phyloP scores from a whole-genome alignment of 2,113 vertebrate genomes.

The Nipponia nippon region DNA sequence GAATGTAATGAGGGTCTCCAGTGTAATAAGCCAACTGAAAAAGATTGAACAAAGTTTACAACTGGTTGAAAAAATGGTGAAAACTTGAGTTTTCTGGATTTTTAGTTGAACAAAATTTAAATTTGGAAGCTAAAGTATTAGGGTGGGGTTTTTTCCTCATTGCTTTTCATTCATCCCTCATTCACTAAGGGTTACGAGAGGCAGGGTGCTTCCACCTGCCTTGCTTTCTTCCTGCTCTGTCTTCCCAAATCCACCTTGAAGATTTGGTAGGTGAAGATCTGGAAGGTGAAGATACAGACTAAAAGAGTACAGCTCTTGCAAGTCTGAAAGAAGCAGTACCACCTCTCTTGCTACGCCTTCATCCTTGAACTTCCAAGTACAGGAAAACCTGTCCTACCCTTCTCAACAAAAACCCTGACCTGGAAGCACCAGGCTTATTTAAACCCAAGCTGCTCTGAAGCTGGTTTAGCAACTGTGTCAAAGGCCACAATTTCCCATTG shows the following conservation, averaged over 20 bases:
- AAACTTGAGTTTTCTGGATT: not conserved
- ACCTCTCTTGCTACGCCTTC: not conserved
- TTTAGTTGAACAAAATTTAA: not conserved
- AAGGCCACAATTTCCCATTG: not conserved
- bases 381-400: not conserved
- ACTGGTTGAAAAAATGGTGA: not conserved
- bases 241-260: not conserved
- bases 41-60: not conserved
- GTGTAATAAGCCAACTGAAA: not conserved
- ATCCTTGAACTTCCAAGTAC: not conserved
- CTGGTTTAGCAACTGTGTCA: not conserved
- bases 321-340: not conserved
- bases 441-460: not conserved
- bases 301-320: not conserved
- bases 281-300: not conserved
- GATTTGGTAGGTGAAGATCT: not conserved
- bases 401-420: not conserved
- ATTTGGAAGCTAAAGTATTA: not conserved
- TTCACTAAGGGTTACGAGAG: not conserved
- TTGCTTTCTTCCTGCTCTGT: not conserved
- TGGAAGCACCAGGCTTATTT: not conserved
- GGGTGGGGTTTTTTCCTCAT: rapidly evolving
- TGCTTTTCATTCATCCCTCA: not conserved
- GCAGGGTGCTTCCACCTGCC: not conserved
- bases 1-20: not conserved